Evolutionary conservation across 2,888 invertebrate species (phyloP).

Genomic region (Tetramorium bicarinatum): DNA sequence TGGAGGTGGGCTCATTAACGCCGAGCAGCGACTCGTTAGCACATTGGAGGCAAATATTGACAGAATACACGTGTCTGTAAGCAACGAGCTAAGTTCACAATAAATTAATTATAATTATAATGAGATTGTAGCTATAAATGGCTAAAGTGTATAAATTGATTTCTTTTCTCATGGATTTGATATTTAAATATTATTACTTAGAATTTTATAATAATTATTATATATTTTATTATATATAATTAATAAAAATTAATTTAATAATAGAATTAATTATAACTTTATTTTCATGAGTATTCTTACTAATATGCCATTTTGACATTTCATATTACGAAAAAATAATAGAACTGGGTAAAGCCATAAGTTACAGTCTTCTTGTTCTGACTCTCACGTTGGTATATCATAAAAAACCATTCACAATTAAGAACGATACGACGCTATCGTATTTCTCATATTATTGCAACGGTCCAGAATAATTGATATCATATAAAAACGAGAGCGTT

Average conservation of each 20-base stretch:
- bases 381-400: no score
- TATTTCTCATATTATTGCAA: not conserved
- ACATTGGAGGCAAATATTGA: conserved; percentile 15
- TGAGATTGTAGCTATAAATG: not conserved
- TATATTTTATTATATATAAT: no score
- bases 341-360: not conserved
- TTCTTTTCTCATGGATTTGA: not conserved
- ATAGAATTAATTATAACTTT: not conserved
- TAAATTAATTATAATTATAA: conserved; percentile 20
- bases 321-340: not conserved
- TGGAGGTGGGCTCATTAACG: conserved; percentile 57
- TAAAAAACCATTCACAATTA: not conserved
- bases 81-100: not conserved
- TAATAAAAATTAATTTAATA: no score
- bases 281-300: not conserved
- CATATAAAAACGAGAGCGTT: not conserved
- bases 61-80: conserved; percentile 2
- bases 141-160: not conserved
- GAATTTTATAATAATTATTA: not conserved
- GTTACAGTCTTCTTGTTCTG: not conserved
- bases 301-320: not conserved
- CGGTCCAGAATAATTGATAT: not conserved
- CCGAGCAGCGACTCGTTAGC: conserved; percentile 33
- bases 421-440: not conserved
- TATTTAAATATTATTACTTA: not conserved